phyloP scores from a whole-genome alignment of 2,888 invertebrate species.

The Caenorhabditis drosophilae region DNA sequence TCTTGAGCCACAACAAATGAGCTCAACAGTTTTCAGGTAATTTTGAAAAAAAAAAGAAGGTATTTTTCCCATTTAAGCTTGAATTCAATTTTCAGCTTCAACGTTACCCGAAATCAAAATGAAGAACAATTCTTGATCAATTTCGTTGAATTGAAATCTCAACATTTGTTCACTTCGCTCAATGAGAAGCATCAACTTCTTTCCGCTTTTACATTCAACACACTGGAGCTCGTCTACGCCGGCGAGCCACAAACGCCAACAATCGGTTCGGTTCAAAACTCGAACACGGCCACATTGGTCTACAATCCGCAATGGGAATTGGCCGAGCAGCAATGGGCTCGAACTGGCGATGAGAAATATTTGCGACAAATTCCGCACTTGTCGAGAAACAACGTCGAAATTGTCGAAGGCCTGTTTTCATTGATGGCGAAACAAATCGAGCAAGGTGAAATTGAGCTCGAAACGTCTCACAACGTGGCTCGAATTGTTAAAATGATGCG shows the following conservation, averaged over 20 bases:
- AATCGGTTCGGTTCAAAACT: constrained; percentile 31
- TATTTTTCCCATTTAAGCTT: too few relatives aligned
- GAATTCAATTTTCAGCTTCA: constrained; percentile 45
- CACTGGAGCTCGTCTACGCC: constrained; percentile 40
- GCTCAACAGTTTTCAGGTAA: constrained; percentile 46
- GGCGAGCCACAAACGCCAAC: constrained; percentile 26
- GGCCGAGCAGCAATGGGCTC: constrained; percentile 45
- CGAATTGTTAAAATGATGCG: constrained; percentile 59
- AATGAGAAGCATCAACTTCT: constrained; percentile 39
- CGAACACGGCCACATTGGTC: constrained; percentile 40
- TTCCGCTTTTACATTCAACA: constrained; percentile 45
- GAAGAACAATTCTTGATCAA: constrained; percentile 49
- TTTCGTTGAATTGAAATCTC: constrained; percentile 52
- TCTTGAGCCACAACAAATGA: constrained; percentile 39
- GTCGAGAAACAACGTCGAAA: constrained; percentile 42
- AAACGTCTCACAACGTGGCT: constrained; percentile 42
- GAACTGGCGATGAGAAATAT: constrained; percentile 52
- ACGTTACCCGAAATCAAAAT: constrained; percentile 48
- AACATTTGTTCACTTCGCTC: constrained; percentile 53
- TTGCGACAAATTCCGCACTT: constrained; percentile 40
- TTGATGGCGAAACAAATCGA: constrained; percentile 44
- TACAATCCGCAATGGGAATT: constrained; percentile 53
- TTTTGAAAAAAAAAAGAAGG: too few relatives aligned
- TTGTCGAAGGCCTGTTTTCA: constrained; percentile 39
- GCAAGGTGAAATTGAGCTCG: constrained; percentile 39